phyloP scores from a whole-genome alignment of 2,113 vertebrate species.

The Scartelaos histophorus region DNA sequence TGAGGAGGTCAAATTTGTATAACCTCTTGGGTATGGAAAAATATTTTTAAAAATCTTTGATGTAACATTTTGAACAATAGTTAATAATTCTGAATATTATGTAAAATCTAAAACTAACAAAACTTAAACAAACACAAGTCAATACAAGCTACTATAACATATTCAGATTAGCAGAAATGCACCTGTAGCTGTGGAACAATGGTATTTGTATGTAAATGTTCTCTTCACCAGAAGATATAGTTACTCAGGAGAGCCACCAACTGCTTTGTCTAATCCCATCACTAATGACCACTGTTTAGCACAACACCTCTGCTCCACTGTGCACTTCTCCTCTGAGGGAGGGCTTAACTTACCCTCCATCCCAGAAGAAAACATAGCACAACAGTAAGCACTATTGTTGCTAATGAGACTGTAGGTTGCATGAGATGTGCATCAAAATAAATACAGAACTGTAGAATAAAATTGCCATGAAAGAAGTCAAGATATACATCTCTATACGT shows the following conservation, averaged over 20 bases:
- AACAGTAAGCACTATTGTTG: slow-evolving; percentile 26
- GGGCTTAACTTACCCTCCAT: slow-evolving; percentile 59
- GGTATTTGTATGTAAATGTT: not conserved
- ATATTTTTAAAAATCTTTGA: no score
- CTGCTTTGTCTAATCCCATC: slow-evolving; percentile 50
- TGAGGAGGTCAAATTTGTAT: no score
- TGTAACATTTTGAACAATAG: no score
- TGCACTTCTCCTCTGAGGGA: slow-evolving; percentile 26
- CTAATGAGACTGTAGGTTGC: slow-evolving; percentile 59
- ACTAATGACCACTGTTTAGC: slow-evolving; percentile 71
- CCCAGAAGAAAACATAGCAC: slow-evolving; percentile 49
- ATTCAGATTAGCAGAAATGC: not conserved
- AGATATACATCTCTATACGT: no score
- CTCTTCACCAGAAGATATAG: not conserved
- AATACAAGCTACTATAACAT: not conserved
- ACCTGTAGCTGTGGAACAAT: not conserved
- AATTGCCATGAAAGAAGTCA: not conserved
- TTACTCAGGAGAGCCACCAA: slow-evolving; percentile 32
- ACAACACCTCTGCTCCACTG: slow-evolving; percentile 29
- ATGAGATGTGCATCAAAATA: not conserved
- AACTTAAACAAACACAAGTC: not conserved
- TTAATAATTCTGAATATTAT: not conserved
- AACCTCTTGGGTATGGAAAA: no score
- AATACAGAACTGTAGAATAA: not conserved
- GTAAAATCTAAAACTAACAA: not conserved